phyloP scores from a whole-genome alignment of 2,113 vertebrate genomes.

The Corythoichthys intestinalis region DNA sequence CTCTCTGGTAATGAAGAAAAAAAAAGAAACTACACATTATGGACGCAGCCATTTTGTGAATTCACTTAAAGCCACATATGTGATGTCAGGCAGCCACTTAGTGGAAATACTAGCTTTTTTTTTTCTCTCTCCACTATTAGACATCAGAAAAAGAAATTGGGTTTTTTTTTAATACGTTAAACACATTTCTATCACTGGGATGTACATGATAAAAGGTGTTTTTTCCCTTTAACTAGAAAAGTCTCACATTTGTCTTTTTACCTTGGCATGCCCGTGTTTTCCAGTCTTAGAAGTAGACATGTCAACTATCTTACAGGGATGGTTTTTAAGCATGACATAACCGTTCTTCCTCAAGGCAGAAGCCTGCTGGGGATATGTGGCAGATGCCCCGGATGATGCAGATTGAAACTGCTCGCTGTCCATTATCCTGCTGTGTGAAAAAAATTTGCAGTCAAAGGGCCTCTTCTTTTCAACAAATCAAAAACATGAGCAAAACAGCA shows the following conservation, averaged over 20 bases:
- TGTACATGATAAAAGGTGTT: no score
- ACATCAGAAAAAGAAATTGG: no score
- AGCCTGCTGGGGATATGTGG: conserved; percentile 84
- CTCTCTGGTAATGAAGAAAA: no score
- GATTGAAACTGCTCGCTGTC: conserved; percentile 77
- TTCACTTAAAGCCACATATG: no score
- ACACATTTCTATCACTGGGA: no score
- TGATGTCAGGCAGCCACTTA: no score
- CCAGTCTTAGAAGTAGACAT: conserved; percentile 95
- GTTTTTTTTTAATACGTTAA: no score
- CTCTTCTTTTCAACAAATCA: neutral
- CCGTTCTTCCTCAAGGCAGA: conserved; percentile 90
- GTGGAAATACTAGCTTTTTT: no score
- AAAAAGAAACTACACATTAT: no score
- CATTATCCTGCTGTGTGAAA: conserved; percentile 59
- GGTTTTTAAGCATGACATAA: conserved; percentile 83
- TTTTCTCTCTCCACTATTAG: no score
- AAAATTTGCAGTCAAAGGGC: neutral
- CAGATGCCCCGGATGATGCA: conserved; percentile 82
- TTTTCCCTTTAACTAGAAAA: neutral
- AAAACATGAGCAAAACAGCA: neutral
- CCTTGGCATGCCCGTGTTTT: conserved; percentile 93
- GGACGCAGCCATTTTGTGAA: no score
- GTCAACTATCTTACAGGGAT: conserved; percentile 90
- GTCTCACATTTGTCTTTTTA: conserved; percentile 47